Evolutionary conservation across 2,113 vertebrate species (phyloP).

Genomic region (Clarias macrocephalus): DNA sequence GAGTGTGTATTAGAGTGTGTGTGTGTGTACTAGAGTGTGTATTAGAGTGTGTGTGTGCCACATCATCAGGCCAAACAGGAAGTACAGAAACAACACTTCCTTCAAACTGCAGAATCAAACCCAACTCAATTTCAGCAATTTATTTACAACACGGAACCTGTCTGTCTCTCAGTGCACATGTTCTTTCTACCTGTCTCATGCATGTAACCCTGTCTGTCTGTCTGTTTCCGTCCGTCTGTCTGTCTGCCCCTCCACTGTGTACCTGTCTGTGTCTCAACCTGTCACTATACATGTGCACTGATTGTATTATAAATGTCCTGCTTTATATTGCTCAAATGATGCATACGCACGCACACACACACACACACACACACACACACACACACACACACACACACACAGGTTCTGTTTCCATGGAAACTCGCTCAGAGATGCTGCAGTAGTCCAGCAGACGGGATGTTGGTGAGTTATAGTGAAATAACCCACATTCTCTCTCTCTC

Average conservation of each 20-base stretch:
- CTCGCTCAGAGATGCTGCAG: constrained; percentile 39
- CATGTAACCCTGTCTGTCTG: neutral
- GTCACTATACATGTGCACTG: neutral
- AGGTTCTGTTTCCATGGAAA: constrained; percentile 52
- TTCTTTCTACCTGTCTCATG: neutral
- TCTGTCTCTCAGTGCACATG: neutral
- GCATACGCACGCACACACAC: neutral
- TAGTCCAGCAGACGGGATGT: constrained; percentile 28
- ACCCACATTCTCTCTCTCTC: constrained; percentile 1
- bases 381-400: constrained; percentile 36
- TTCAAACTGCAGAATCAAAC: neutral
- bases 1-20: too few species aligned
- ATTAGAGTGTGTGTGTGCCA: neutral
- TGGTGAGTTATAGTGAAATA: constrained; percentile 11
- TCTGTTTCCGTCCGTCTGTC: neutral
- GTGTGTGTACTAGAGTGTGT: too few species aligned
- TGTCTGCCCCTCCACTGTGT: too few species aligned
- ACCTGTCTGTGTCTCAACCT: neutral
- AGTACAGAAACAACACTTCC: constrained; percentile 36
- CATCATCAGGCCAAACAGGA: neutral
- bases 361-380: neutral
- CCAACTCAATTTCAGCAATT: neutral
- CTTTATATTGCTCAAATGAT: neutral
- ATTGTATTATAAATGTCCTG: neutral
- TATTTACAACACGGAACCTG: too few species aligned